phyloP scores from a whole-genome alignment of 30 jellyfish, hydroid and myxozoan species.

The Thelohanellus kitauei region DNA sequence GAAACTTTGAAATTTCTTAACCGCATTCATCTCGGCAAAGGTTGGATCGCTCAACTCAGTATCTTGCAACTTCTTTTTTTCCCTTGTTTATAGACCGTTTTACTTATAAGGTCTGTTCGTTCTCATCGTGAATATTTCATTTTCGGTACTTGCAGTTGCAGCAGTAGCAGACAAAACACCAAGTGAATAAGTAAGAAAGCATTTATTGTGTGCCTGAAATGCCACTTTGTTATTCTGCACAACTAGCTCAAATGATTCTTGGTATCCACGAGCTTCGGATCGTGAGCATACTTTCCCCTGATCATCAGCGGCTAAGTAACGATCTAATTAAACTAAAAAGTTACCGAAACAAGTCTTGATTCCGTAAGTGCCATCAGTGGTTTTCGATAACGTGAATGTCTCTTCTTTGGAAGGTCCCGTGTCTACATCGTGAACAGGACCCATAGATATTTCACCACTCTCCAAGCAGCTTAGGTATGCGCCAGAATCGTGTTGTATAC shows the following conservation, averaged over 20 bases:
- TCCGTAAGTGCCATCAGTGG: slow-evolving; percentile 11
- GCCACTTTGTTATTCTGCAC: slow-evolving; percentile 40
- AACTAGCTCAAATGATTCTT: slow-evolving; percentile 53
- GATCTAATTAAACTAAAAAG: slow-evolving; percentile 9
- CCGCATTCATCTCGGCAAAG: slow-evolving; percentile 33
- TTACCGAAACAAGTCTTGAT: background rate
- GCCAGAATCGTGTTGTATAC: slow-evolving; percentile 15
- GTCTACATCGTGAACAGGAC: background rate
- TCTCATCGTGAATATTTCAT: slow-evolving; percentile 31
- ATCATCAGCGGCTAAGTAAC: slow-evolving; percentile 36
- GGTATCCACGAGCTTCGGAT: slow-evolving; percentile 76
- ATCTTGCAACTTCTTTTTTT: too few species aligned
- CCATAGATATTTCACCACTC: slow-evolving; percentile 19
- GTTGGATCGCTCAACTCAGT: background rate
- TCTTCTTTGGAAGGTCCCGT: slow-evolving; percentile 25
- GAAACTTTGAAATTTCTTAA: slow-evolving; percentile 58
- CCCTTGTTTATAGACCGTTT: too few species aligned
- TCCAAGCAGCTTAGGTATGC: slow-evolving; percentile 31
- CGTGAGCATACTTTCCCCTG: slow-evolving; percentile 62
- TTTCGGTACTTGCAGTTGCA: slow-evolving; percentile 23
- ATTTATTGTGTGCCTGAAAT: slow-evolving; percentile 66
- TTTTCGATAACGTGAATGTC: slow-evolving; percentile 19
- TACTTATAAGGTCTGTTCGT: slow-evolving; percentile 25
- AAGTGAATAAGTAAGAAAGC: slow-evolving; percentile 20
- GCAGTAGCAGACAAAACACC: slow-evolving; percentile 31